Conservation (phyloP, 2,888 invertebrate species). For the Cyaniris semiargus region DNA sequence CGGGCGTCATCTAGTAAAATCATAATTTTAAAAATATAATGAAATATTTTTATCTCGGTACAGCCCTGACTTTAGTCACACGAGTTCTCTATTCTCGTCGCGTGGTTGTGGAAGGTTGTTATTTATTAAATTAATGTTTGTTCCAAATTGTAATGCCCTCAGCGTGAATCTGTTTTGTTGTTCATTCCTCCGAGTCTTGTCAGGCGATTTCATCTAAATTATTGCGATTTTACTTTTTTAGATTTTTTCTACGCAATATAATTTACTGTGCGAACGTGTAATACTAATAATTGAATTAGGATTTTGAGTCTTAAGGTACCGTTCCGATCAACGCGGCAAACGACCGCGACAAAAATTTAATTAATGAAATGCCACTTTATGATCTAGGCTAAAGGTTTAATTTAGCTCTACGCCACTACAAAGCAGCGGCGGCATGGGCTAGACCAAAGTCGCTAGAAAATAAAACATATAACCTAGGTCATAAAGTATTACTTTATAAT, state of each 20-base stretch:
- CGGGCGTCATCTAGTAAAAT: no score
- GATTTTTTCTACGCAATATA: not conserved
- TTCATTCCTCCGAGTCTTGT: not conserved
- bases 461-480: no score
- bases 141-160: constrained; percentile 29
- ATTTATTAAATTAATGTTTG: constrained; percentile 35
- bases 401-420: no score
- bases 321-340: no score
- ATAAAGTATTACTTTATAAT: no score
- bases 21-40: not conserved
- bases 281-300: not conserved
- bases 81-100: constrained; percentile 29
- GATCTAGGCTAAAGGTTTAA: no score
- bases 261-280: not conserved
- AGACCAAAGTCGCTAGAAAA: no score
- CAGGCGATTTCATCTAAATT: not conserved
- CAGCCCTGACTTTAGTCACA: constrained; percentile 15
- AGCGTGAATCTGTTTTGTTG: constrained; percentile 7
- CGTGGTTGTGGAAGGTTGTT: constrained; percentile 31
- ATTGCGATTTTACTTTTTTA: not conserved
- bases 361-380: no score
- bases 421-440: no score
- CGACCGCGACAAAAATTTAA: no score
- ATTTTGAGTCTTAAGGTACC: no score
- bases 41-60: not conserved